Percentiles rank a stretch among this genome's conserved stretches.
These are phyloP conservation scores for Cylloceria caligata DNA, from an alignment of 2,888 invertebrate species.

Conservation along the genomic window DNA sequence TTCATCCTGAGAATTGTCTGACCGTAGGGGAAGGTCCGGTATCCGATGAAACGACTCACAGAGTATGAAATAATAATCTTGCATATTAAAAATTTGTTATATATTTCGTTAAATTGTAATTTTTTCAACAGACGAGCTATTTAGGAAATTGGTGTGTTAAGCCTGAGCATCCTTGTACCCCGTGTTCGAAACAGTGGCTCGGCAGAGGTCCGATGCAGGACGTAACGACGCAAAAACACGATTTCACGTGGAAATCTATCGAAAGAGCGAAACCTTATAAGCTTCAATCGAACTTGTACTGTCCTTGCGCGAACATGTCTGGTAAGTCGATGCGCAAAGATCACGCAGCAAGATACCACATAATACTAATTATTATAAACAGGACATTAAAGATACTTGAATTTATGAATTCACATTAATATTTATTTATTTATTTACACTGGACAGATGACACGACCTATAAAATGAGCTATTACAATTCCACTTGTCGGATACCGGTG, in stretches of 20 bases:
- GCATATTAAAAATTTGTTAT: not conserved
- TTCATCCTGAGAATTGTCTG: slow-evolving; percentile 82
- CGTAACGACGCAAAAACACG: slow-evolving; percentile 90
- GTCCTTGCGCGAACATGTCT: slow-evolving; percentile 74
- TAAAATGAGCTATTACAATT: slow-evolving; percentile 87
- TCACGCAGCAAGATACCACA: not conserved
- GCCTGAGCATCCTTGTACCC: slow-evolving; percentile 73
- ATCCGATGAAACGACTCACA: slow-evolving; percentile 86
- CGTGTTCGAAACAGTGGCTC: slow-evolving; percentile 76
- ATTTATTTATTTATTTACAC: slow-evolving; percentile 27
- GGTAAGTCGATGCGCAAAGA: slow-evolving; percentile 70
- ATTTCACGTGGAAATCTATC: slow-evolving; percentile 85
- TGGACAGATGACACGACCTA: slow-evolving; percentile 87
- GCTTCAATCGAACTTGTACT: slow-evolving; percentile 73
- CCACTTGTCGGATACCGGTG: slow-evolving; percentile 84
- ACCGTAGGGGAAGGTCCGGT: slow-evolving; percentile 84
- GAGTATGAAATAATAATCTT: slow-evolving; percentile 78
- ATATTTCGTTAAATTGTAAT: slow-evolving; percentile 11
- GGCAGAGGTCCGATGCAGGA: slow-evolving; percentile 89
- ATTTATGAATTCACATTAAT: not conserved
- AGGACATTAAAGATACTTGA: not conserved
- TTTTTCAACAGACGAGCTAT: slow-evolving; percentile 78
- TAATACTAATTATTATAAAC: not conserved
- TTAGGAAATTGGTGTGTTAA: slow-evolving; percentile 80
- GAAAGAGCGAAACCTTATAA: slow-evolving; percentile 68